These are phyloP conservation scores for Ectropis grisescens DNA, from an alignment of 1,140 invertebrate species.

Conservation along the genomic window DNA sequence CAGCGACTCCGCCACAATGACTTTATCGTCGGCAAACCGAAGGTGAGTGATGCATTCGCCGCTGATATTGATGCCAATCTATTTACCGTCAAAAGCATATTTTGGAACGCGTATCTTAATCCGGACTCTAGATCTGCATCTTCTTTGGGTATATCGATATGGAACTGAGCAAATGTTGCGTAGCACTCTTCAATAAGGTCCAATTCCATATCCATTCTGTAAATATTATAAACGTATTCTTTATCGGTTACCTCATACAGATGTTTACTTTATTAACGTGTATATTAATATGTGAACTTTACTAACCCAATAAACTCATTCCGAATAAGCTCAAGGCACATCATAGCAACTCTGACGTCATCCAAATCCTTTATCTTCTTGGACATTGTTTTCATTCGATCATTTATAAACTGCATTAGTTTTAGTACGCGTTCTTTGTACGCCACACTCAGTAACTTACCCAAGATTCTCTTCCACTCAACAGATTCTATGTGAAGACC, in stretches of 20 bases:
- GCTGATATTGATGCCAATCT: too few species aligned
- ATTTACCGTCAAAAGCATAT: conserved; percentile 79
- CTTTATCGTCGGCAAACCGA: too few species aligned
- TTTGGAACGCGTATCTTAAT: conserved; percentile 82
- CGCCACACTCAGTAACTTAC: conserved; percentile 70
- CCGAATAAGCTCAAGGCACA: conserved; percentile 80
- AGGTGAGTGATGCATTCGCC: too few species aligned
- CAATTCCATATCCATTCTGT: conserved; percentile 80
- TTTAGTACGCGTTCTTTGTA: conserved; percentile 76
- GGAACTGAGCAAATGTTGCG: conserved; percentile 77
- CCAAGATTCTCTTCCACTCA: conserved; percentile 78
- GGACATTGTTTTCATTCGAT: conserved; percentile 75
- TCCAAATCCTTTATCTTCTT: conserved; percentile 80
- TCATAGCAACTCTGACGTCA: conserved; percentile 81
- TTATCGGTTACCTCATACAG: too few species aligned
- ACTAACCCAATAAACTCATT: conserved; percentile 76
- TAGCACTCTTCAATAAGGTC: conserved; percentile 86
- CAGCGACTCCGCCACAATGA: too few species aligned
- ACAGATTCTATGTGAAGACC: conserved; percentile 74
- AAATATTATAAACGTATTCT: conserved; percentile 15
- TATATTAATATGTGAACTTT: too few species aligned
- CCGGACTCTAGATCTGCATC: conserved; percentile 85
- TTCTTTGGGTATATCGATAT: conserved; percentile 80
- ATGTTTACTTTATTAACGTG: neutral
- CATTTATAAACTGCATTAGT: conserved; percentile 78